phyloP scores from a whole-genome alignment of 2,888 invertebrate species.

The Octonoba sinensis region DNA sequence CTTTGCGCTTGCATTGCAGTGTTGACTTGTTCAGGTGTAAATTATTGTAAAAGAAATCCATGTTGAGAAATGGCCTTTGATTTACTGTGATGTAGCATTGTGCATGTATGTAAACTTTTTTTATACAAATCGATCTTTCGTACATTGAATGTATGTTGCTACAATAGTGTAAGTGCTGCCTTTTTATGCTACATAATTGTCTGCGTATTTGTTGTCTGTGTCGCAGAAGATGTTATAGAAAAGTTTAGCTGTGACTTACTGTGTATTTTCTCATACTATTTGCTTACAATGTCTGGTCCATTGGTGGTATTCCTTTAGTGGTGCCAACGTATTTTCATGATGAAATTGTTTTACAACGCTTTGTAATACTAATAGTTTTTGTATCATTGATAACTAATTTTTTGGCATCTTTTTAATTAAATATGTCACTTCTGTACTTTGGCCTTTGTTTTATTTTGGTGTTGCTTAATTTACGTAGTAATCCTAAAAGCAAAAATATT shows the following conservation, averaged over 20 bases:
- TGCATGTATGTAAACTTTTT: constrained; percentile 46
- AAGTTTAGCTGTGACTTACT: constrained; percentile 48
- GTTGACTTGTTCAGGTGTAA: constrained; percentile 39
- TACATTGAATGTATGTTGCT: constrained; percentile 39
- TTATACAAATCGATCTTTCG: constrained; percentile 32
- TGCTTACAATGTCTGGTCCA: constrained; percentile 62
- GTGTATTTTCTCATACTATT: constrained; percentile 28
- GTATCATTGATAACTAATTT: constrained; percentile 48
- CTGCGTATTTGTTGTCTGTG: constrained; percentile 36
- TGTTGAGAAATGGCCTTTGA: constrained; percentile 45
- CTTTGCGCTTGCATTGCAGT: not conserved
- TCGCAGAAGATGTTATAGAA: constrained; percentile 21
- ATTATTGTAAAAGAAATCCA: constrained; percentile 16
- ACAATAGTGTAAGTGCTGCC: constrained; percentile 30
- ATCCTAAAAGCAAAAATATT: no score
- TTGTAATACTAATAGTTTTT: constrained; percentile 61
- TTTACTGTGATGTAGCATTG: constrained; percentile 60
- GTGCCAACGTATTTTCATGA: constrained; percentile 60
- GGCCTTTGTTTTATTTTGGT: constrained; percentile 5
- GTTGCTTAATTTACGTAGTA: no score
- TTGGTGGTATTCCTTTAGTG: constrained; percentile 58
- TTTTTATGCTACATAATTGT: constrained; percentile 46
- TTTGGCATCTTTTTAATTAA: constrained; percentile 63
- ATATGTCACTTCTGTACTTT: constrained; percentile 51
- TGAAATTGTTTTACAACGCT: constrained; percentile 55